Evolutionary conservation across 2,113 vertebrate genomes (phyloP).

Genomic region (Poicephalus gulielmi): DNA sequence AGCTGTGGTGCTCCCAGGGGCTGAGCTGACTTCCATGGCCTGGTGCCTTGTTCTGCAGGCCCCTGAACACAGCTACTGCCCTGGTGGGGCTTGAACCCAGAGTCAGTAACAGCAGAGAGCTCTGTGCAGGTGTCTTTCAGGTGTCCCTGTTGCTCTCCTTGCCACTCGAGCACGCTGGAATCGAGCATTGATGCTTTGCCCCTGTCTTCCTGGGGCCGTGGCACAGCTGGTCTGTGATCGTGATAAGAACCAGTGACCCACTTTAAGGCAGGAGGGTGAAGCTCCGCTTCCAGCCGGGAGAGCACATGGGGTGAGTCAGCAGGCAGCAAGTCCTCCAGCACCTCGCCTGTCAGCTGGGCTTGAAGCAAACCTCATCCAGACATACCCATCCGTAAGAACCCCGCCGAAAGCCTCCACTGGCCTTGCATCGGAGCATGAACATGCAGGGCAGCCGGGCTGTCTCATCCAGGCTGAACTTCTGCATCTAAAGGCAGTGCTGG

Average conservation of each 20-base stretch:
- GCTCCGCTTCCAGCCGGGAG: not conserved
- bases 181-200: not conserved
- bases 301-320: not conserved
- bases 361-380: not conserved
- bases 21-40: not conserved
- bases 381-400: rapidly evolving
- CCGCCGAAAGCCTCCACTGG: not conserved
- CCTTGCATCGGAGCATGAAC: not conserved
- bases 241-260: not conserved
- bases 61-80: not conserved
- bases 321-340: not conserved
- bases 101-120: not conserved
- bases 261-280: not conserved
- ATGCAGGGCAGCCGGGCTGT: not conserved
- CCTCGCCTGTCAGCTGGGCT: not conserved
- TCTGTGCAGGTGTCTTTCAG: not conserved
- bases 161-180: rapidly evolving
- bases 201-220: rapidly evolving
- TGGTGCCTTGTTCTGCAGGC: not conserved
- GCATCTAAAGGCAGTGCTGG: not conserved
- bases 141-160: not conserved
- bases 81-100: rapidly evolving
- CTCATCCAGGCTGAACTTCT: not conserved
- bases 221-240: not conserved
- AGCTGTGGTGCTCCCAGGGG: not conserved